Conservation (phyloP, 2,113 vertebrate species). For the Ammodramus savannarum region DNA sequence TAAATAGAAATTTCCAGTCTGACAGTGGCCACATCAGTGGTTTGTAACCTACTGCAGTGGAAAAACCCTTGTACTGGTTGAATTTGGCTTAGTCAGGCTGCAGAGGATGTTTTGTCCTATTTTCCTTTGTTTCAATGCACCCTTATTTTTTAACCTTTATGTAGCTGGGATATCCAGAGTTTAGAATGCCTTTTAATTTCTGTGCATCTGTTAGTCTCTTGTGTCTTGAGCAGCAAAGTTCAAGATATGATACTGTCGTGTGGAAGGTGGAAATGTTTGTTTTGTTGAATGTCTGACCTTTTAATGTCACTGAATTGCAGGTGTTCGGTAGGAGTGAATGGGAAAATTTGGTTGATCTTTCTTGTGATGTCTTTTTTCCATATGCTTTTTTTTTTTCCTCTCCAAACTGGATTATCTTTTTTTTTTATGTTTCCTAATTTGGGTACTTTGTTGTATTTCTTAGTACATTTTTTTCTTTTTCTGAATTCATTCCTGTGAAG, state of each 20-base stretch:
- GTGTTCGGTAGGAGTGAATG: background rate
- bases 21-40: background rate
- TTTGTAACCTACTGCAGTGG: background rate
- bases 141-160: background rate
- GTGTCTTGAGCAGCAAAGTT: background rate
- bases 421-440: background rate
- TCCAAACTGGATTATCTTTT: fast-evolving
- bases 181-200: background rate
- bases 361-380: background rate
- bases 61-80: background rate
- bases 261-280: background rate
- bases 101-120: background rate
- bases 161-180: background rate
- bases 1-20: background rate
- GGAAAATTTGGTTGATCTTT: background rate
- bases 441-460: background rate
- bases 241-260: background rate
- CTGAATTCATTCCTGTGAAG: background rate
- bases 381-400: background rate
- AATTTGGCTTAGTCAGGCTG: background rate
- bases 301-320: background rate
- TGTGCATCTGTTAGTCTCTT: background rate
- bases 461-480: background rate
- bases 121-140: background rate
- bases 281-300: background rate